Base-by-base conservation (phyloP, 2,113 vertebrate species). In the Coturnix japonica region DNA sequence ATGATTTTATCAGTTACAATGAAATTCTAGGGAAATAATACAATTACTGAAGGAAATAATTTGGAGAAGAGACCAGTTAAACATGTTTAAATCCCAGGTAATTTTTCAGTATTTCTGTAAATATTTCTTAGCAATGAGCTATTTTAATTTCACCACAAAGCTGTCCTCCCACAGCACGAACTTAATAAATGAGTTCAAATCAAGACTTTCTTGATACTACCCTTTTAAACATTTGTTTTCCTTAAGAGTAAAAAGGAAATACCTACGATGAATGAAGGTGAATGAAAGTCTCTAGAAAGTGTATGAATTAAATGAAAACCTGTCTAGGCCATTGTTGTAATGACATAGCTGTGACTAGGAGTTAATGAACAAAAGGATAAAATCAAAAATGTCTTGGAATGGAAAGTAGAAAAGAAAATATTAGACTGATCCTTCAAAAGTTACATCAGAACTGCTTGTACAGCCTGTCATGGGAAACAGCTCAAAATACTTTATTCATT, bases 401-500 rank as follows among this genome's bases (percentile, higher is more conserved):
- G 15, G 8, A 35, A 85, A 77, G 59, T 26, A 54, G 57, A 33
- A 25, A 13, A 75, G 17, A 90, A 90, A 76, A 75, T 28, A 3
- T 71, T 33, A 11, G 35, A 39, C n/a, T 67, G 82, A 75, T 73
- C 69, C 22, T 73, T 35, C 17, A 72, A 75, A 90, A 91, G 35
- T 31, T 76, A 59, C n/a, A 81, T 54, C 19, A 89, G 59, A 57
- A 12, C 1, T 22, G 16, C 47, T 64, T 78, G 56, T 57, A 59
- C 17, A 84, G 69, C 23, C 54, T 65, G 25, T 61, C 70, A 61
- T 71, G 56, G 67, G 76, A 92, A 91, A 92, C 11, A 77, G n/a
- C 53, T 46, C 16, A 87, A 90, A 95, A 94, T 85, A 41, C 47
- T 87, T 96, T 89, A 82, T 93, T 96, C 66, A 74, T 91, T 73